Evolutionary conservation across 2,797 vertebrate genomes (phyloP).

Genomic region (Pristis pectinata): DNA sequence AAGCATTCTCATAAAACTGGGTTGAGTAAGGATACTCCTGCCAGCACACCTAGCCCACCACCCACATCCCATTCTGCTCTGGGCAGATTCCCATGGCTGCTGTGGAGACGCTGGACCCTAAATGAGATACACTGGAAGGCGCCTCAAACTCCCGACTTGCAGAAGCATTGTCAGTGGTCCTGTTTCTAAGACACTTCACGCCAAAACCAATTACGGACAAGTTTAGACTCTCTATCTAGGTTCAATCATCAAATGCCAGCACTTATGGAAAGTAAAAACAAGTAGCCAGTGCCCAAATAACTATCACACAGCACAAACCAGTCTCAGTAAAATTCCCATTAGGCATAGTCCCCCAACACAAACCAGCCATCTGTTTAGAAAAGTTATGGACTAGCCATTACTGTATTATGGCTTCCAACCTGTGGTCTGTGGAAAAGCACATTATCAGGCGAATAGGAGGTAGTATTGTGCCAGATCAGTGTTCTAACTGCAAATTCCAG

Average conservation of each 20-base stretch:
- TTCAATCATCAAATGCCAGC: neutral
- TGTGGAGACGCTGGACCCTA: neutral
- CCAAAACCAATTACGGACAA: neutral
- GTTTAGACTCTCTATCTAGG: neutral
- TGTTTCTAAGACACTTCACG: neutral
- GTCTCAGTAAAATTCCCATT: neutral
- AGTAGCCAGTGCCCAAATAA: neutral
- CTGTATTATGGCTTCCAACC: neutral
- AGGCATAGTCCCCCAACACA: neutral
- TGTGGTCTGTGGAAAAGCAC: neutral
- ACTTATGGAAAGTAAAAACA: neutral
- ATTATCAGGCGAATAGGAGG: neutral
- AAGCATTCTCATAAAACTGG: neutral
- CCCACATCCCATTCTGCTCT: neutral
- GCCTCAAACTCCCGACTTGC: neutral
- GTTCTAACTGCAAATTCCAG: neutral
- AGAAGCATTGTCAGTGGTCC: neutral
- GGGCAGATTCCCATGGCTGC: neutral
- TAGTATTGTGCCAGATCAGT: neutral
- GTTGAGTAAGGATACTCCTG: neutral
- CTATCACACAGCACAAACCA: neutral
- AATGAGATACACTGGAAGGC: neutral
- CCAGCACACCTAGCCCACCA: neutral
- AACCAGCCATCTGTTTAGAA: neutral
- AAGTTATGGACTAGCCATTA: neutral